These are phyloP conservation scores for Lasiurus borealis DNA, from an alignment of 2,113 vertebrate species.

Conservation along the genomic window DNA sequence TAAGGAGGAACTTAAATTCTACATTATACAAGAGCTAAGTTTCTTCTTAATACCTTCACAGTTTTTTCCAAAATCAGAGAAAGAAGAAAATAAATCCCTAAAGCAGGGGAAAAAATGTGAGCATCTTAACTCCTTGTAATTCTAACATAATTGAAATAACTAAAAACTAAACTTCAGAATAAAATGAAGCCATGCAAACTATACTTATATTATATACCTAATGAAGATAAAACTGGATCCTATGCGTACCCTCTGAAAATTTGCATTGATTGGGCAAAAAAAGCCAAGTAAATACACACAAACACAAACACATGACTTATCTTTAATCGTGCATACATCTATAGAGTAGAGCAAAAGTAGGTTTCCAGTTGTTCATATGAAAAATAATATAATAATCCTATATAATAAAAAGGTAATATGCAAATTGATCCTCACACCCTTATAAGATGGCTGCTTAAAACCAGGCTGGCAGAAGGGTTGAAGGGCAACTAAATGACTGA, in stretches of 20 bases:
- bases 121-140: neutral
- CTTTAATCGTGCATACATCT: neutral
- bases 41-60: constrained; percentile 40
- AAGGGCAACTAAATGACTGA: no score
- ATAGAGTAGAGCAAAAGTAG: neutral
- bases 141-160: constrained; percentile 53
- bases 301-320: neutral
- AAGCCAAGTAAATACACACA: neutral
- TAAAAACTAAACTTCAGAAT: neutral
- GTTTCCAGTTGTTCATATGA: neutral
- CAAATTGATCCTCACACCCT: no score
- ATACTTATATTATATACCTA: neutral
- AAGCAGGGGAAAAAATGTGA: neutral
- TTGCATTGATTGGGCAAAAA: neutral
- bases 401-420: no score
- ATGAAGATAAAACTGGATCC: constrained; percentile 19
- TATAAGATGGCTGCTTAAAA: no score
- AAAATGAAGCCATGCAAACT: constrained; percentile 35
- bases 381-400: neutral
- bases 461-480: no score
- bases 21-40: constrained; percentile 51
- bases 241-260: neutral
- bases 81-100: constrained; percentile 42
- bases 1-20: constrained; percentile 63
- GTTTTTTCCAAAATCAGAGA: constrained; percentile 5